These are phyloP conservation scores for Oreochromis aureus DNA, from an alignment of 2,113 vertebrate species.

Conservation along the genomic window DNA sequence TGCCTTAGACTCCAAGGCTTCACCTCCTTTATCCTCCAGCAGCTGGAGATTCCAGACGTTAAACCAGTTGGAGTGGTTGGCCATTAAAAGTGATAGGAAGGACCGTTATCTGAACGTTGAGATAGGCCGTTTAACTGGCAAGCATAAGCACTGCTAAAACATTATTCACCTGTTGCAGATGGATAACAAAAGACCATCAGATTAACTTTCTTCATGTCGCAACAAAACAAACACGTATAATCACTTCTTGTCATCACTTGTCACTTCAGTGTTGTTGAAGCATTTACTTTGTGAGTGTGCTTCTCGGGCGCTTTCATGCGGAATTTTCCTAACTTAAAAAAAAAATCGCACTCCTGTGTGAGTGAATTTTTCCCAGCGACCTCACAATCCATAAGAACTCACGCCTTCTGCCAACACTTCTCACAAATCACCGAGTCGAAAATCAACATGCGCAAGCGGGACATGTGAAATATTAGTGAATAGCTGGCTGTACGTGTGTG, in stretches of 20 bases:
- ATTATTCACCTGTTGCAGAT: conserved; percentile 29
- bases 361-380: conserved; percentile 1
- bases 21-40: conserved; percentile 12
- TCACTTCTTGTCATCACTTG: not conserved
- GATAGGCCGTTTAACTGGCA: conserved; percentile 62
- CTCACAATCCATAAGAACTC: conserved; percentile 24
- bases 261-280: not conserved
- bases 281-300: not conserved
- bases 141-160: conserved; percentile 21
- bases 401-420: conserved; percentile 2
- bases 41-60: conserved; percentile 63
- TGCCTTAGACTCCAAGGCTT: not conserved
- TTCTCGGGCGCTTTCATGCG: not conserved
- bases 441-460: not conserved
- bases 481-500: not conserved
- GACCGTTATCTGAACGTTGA: conserved; percentile 59
- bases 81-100: conserved; percentile 58
- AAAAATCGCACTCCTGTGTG: not conserved
- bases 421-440: conserved; percentile 24
- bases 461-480: not conserved
- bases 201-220: not conserved
- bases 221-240: conserved; percentile 7
- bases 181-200: not conserved
- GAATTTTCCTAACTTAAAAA: not conserved
- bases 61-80: conserved; percentile 58